Evolutionary conservation across 1,140 invertebrate species (phyloP).

Genomic region (Drosophila repleta): DNA sequence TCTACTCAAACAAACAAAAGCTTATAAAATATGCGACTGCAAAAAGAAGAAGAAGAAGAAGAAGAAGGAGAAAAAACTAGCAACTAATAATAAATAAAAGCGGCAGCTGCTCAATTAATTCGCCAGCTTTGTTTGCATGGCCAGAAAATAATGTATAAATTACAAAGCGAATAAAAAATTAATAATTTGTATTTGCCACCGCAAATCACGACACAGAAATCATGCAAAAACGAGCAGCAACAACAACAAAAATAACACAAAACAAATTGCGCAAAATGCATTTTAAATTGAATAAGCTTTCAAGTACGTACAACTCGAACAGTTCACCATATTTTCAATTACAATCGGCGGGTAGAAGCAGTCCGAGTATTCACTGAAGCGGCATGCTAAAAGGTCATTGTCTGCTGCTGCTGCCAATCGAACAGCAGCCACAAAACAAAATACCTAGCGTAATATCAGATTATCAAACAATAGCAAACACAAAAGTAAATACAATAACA

Average conservation of each 20-base stretch:
- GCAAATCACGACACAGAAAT: conserved; percentile 72
- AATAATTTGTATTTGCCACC: conserved; percentile 70
- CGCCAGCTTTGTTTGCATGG: conserved; percentile 62
- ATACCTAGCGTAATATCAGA: conserved; percentile 59
- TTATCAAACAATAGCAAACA: conserved; percentile 65
- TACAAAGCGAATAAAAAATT: conserved; percentile 39
- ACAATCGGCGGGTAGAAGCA: conserved; percentile 11
- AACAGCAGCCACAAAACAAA: conserved; percentile 45
- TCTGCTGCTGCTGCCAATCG: conserved; percentile 71
- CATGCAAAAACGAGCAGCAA: conserved; percentile 67
- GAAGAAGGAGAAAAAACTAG: conserved; percentile 2
- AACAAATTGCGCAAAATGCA: conserved; percentile 79
- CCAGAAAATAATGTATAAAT: conserved; percentile 73
- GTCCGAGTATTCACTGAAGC: conserved; percentile 65
- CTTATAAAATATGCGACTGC: conserved; percentile 64
- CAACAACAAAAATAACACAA: conserved; percentile 14
- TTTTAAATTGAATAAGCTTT: conserved; percentile 65
- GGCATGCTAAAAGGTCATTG: conserved; percentile 78
- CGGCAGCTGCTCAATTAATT: conserved; percentile 74
- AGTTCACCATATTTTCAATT: conserved; percentile 27
- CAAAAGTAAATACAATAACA: conserved; percentile 29
- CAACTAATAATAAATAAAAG: conserved; percentile 63
- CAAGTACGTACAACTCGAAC: conserved; percentile 4
- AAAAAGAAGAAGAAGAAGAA: conserved; percentile 11
- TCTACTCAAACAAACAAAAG: conserved; percentile 64